phyloP scores from a whole-genome alignment of 2,888 invertebrate species.

The Euproctis similis region DNA sequence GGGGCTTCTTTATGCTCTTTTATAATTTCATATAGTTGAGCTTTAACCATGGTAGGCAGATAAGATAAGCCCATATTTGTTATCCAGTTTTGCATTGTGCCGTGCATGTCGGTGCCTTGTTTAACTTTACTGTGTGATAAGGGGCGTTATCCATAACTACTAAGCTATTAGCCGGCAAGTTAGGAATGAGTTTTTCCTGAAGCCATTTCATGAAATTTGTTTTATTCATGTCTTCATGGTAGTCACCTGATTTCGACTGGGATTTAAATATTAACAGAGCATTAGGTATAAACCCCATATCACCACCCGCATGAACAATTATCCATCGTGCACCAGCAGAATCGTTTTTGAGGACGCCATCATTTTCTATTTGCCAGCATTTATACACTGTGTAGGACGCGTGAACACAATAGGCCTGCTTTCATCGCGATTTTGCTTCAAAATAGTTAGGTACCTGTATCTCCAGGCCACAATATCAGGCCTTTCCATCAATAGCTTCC shows the following conservation, averaged over 20 bases:
- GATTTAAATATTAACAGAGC: slow-evolving; percentile 9
- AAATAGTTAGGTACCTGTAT: background rate
- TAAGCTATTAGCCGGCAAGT: background rate
- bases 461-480: background rate
- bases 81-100: slow-evolving; percentile 3
- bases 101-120: slow-evolving; percentile 3
- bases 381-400: slow-evolving; percentile 1
- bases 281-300: slow-evolving; percentile 9
- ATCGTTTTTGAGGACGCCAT: slow-evolving; percentile 3
- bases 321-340: slow-evolving; percentile 6
- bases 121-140: background rate
- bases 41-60: slow-evolving; percentile 2
- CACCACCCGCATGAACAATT: slow-evolving; percentile 7
- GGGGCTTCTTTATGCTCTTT: slow-evolving; percentile 1
- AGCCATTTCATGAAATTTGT: too few species aligned
- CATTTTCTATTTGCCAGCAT: slow-evolving; percentile 7
- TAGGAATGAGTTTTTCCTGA: background rate
- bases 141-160: background rate
- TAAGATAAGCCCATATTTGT: slow-evolving; percentile 5
- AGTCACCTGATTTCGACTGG: background rate
- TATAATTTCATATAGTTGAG: background rate
- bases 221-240: background rate
- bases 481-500: background rate
- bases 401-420: background rate
- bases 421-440: background rate